Base-by-base conservation (phyloP, 2,797 vertebrate species). In the Leptatherina wallacei region DNA sequence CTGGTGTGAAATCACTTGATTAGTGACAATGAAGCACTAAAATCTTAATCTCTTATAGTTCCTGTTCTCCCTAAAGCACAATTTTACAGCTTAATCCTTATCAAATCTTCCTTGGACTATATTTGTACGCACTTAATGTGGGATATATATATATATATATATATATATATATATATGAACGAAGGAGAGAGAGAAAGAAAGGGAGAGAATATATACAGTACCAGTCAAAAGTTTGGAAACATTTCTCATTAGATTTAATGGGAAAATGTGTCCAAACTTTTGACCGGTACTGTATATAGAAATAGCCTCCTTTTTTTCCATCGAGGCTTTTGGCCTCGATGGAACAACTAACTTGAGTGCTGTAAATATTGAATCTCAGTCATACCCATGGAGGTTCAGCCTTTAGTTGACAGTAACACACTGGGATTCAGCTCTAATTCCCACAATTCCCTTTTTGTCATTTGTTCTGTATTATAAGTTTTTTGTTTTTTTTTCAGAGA, bases 361-460 rank as follows among this genome's bases (percentile, higher is more conserved):
- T 42, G 18, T n/a, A 49, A 49, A 49, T 47, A 12, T n/a, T 51
- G n/a, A 11, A 22, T n/a, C 29, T 58, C 8, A 57, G 54, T 55
- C 61, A 62, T 32, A 14, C 61, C 29, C 2, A 6, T 24, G 20
- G 58, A 14, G 22, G 33, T 69, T 74, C 32, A 69, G 30, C 58
- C 42, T 65, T 85, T 30, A 57, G 44, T 64, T 33, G 24, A 56
- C 12, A 52, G 51, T 77, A 52, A 35, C 75, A 73, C 73, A 56
- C 71, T 75, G 70, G 65, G 65, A 73, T 84, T 84, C 75, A 81
- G 76, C 75, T 78, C 59, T 51, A 77, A 66, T 56, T 81, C 71
- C 24, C 30, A 30, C 61, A 35, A 59, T 20, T 27, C 33, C 55
- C 65, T 29, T 79, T 75, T 65, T 62, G 44, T 72, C 30, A 75